Conservation (phyloP, 2,113 vertebrate genomes). For the Acrocephalus arundinaceus region DNA sequence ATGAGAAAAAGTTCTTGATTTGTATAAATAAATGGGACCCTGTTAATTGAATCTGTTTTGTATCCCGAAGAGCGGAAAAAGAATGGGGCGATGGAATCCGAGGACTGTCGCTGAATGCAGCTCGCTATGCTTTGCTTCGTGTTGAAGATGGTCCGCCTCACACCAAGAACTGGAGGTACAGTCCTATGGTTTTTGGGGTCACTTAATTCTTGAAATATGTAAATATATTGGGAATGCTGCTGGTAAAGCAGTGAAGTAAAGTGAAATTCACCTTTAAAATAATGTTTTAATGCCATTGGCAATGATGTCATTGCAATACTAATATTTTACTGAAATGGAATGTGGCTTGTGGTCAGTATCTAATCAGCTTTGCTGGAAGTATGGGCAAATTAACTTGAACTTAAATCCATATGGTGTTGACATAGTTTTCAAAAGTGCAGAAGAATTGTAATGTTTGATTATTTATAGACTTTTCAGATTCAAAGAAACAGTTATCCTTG, state of each 20-base stretch:
- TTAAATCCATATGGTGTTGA: background rate
- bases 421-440: background rate
- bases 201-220: background rate
- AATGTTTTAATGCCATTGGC: background rate
- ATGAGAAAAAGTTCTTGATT: background rate
- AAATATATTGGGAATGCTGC: background rate
- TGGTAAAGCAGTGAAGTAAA: background rate
- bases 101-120: slow-evolving; percentile 92
- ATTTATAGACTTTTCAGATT: background rate
- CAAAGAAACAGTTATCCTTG: background rate
- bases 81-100: slow-evolving; percentile 97
- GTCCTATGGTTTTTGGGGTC: background rate
- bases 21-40: background rate
- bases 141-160: slow-evolving; percentile 91
- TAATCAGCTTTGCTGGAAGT: background rate
- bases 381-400: background rate
- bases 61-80: slow-evolving; percentile 86
- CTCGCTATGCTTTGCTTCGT: slow-evolving; percentile 91
- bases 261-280: background rate
- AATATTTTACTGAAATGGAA: background rate
- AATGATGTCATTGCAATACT: background rate
- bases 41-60: background rate
- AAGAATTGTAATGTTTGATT: background rate
- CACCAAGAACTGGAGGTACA: slow-evolving; percentile 98
- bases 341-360: background rate